Evolutionary conservation across 2,113 vertebrate genomes (phyloP).

Genomic region (Apodemus sylvaticus): DNA sequence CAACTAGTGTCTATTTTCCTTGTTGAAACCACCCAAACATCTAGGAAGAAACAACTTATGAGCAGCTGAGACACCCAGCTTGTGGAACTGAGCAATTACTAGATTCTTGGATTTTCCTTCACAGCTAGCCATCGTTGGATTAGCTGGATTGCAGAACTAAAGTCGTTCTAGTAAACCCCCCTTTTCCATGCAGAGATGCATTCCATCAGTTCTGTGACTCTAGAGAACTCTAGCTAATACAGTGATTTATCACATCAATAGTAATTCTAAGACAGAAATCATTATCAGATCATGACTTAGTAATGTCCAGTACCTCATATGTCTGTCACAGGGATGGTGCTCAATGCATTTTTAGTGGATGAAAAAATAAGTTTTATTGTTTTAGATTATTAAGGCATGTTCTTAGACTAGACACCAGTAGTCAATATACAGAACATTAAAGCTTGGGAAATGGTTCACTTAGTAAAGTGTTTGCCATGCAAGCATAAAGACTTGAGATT

Average conservation of each 20-base stretch:
- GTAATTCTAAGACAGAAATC: not conserved
- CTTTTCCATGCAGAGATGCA: no score
- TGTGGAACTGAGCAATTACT: no score
- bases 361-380: not conserved
- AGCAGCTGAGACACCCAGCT: no score
- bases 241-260: not conserved
- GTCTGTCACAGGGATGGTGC: not conserved
- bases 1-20: not conserved
- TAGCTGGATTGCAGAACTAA: no score
- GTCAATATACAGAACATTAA: not conserved
- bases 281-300: not conserved
- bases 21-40: not conserved
- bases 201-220: no score
- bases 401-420: not conserved
- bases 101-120: no score
- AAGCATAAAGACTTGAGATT: not conserved
- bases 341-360: not conserved
- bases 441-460: no score
- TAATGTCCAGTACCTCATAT: not conserved
- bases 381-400: not conserved
- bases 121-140: no score
- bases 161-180: no score
- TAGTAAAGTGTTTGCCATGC: not conserved
- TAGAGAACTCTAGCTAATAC: no score
- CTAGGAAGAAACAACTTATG: not conserved